A percentile compares a stretch with the other conserved stretches of the same genome.
Conservation (phyloP, 2,113 vertebrate species). For the Cyanocitta stelleri region DNA sequence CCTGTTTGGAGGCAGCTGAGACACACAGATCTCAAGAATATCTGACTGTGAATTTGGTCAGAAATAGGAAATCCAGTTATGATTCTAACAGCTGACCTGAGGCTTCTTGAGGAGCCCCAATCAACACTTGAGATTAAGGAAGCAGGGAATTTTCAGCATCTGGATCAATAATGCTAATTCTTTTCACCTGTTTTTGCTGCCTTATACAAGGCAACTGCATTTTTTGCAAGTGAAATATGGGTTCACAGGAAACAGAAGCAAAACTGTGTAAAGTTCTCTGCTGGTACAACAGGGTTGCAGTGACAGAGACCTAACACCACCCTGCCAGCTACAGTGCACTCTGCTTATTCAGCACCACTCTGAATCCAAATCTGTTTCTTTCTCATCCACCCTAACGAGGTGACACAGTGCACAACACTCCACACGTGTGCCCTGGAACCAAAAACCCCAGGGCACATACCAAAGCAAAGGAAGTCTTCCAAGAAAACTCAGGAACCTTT, state of each 20-base stretch:
- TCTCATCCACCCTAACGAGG: accelerated
- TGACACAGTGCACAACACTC: neutral
- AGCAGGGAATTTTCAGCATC: neutral
- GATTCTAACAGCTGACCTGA: neutral
- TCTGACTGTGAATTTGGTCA: neutral
- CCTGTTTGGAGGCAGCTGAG: neutral
- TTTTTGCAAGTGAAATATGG: neutral
- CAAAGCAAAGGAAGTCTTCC: neutral
- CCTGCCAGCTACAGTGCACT: neutral
- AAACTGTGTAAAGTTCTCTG: neutral
- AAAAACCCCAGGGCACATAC: neutral
- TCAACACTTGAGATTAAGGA: neutral
- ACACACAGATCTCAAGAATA: neutral
- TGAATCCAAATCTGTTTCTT: neutral
- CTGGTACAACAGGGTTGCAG: neutral
- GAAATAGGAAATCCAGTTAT: neutral
- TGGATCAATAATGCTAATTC: neutral
- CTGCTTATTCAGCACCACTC: neutral
- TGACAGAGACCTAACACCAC: neutral
- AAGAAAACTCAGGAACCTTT: neutral
- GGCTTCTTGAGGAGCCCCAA: neutral
- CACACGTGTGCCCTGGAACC: neutral
- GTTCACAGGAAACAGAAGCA: neutral
- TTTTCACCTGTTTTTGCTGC: neutral
- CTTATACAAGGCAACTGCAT: neutral